Evolutionary conservation across 2,888 invertebrate species (phyloP), one percentile per base, ranked within the genome.

Genomic region (Nineta flava): DNA sequence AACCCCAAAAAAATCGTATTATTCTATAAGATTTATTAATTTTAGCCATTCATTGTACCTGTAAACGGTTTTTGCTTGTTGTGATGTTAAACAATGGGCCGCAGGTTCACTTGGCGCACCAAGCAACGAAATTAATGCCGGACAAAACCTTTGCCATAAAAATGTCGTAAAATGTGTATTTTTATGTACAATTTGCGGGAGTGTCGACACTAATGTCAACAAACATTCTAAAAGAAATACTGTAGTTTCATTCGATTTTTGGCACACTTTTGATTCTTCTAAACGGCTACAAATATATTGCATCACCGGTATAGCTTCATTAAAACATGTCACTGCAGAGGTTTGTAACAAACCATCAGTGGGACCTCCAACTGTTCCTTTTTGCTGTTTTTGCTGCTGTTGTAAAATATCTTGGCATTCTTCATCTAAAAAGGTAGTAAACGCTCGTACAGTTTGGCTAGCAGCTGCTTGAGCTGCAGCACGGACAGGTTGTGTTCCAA

Each of bases 61-160:
- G 67, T 93, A 93, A 51, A 93, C 85, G 55, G 90, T 87, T 67
- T 90, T 88, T 0, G 91, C 86, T 62, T 93, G 87, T 54, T 83
- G 83, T 54, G 83, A 83, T 57, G 86, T 85, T 53, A 92, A 77
- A 57, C 80, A 79, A 4, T 86, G 82, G 2, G 84, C 81, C 17
- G 79, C 76, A n/a, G 79, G 77, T 53, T 87, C 81, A 48, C 87
- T 76, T 0, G 93, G 93, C 9, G 91, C 86, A 0, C 93, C 93
- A 2, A 94, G 73, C 51, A 93, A 82, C 0, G 87, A 84, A 50
- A 94, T 83, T 54, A 94, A 69, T 1, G 87, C 83, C 0, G 94
- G 94, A 59, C 92, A 93, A 60, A 94, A 85, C 59, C 90, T 84
- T 65, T 93, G 91, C 94, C 94, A 90, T 9, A 90, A 71, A 60